Evolutionary conservation across 1,140 invertebrate genomes (phyloP).

Genomic region (Reticulitermes speratus): DNA sequence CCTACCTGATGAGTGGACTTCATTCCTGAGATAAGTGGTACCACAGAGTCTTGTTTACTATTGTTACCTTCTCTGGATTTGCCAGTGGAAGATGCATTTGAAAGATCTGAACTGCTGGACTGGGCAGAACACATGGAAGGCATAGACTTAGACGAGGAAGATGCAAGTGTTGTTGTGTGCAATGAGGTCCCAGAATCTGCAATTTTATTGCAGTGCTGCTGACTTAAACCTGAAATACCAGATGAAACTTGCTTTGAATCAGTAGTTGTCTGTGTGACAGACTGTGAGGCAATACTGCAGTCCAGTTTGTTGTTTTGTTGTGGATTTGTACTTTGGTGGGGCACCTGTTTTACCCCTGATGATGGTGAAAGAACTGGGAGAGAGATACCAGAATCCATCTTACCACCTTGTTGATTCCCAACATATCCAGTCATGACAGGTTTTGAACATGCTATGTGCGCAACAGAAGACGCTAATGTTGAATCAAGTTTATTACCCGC

Average conservation of each 20-base stretch:
- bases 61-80: constrained; percentile 34
- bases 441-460: background rate
- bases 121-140: background rate
- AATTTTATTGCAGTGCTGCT: background rate
- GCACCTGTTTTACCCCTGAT: background rate
- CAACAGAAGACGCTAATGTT: background rate
- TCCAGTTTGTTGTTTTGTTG: background rate
- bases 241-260: background rate
- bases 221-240: background rate
- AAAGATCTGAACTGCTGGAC: background rate
- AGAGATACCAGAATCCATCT: background rate
- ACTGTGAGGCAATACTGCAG: background rate
- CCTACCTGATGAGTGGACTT: constrained; percentile 37
- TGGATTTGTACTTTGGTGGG: background rate
- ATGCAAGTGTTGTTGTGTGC: background rate
- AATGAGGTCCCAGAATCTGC: background rate
- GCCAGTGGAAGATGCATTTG: background rate
- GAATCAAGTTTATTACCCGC: no score
- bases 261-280: background rate
- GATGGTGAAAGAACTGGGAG: background rate
- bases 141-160: background rate
- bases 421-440: background rate
- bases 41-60: constrained; percentile 42
- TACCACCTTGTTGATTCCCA: background rate
- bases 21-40: constrained; percentile 34